Percentiles rank a stretch among this genome's conserved stretches.
Evolutionary conservation across 2,797 vertebrate species (phyloP).

Genomic region (Cyclopterus lumpus): DNA sequence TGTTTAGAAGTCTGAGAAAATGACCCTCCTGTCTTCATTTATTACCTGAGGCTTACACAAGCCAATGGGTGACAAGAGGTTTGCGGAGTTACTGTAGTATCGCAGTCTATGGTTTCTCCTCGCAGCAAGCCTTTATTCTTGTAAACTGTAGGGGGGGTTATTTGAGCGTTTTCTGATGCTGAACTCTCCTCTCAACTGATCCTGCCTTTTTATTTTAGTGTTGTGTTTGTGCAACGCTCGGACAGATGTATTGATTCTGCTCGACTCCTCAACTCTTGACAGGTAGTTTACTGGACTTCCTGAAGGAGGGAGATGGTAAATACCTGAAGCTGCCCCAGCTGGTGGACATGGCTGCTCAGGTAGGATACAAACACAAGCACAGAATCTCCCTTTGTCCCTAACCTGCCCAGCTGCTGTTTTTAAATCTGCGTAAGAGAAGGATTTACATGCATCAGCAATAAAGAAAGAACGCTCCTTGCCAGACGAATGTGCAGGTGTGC

Average conservation of each 20-base stretch:
- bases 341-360: slow-evolving; percentile 99
- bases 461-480: slow-evolving; percentile 21
- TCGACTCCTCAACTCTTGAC: slow-evolving; percentile 28
- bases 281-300: slow-evolving; percentile 97
- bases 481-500: slow-evolving; percentile 22
- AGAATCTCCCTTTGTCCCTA: not conserved
- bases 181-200: not conserved
- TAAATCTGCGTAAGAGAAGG: not conserved
- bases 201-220: not conserved
- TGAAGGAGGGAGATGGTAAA: slow-evolving; percentile 97
- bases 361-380: slow-evolving; percentile 66
- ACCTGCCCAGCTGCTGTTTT: slow-evolving; percentile 30
- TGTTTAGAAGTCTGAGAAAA: too few relatives aligned
- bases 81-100: too few relatives aligned
- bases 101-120: too few relatives aligned
- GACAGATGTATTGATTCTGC: slow-evolving; percentile 2
- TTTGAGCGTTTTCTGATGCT: not conserved
- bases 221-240: not conserved
- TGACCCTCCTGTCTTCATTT: too few relatives aligned
- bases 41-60: too few relatives aligned
- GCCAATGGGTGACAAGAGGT: too few relatives aligned
- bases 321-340: slow-evolving; percentile 96
- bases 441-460: slow-evolving; percentile 5
- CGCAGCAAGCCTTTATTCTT: too few relatives aligned
- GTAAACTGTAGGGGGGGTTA: not conserved